Evolutionary conservation across 2,888 invertebrate genomes (phyloP).

Genomic region (Andrena flavipes): DNA sequence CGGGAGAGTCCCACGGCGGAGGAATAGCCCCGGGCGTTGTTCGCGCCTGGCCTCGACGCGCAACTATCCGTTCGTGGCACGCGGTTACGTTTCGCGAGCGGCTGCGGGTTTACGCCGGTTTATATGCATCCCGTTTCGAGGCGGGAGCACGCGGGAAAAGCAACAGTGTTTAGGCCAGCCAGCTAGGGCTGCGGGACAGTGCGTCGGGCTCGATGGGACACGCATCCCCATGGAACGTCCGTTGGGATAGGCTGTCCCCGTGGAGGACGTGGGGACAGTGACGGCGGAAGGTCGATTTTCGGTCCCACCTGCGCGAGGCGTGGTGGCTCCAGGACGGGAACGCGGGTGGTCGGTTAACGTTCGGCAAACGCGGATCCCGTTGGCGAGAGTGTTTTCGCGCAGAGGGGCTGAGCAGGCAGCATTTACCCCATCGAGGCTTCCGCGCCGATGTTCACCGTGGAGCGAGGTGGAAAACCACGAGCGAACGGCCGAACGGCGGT

Average conservation of each 20-base stretch:
- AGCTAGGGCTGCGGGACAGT: constrained; percentile 24
- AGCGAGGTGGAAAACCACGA: background rate
- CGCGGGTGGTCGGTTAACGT: background rate
- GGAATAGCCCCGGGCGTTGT: background rate
- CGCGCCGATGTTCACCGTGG: background rate
- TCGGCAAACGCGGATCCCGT: background rate
- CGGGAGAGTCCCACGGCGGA: constrained; percentile 28
- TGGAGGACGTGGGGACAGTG: constrained; percentile 31
- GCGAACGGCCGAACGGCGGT: background rate
- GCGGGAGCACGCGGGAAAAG: constrained; percentile 68
- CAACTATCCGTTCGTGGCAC: constrained; percentile 13
- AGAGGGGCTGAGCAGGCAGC: background rate
- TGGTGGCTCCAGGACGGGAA: constrained; percentile 26
- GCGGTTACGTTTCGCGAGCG: constrained; percentile 22
- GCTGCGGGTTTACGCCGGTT: constrained; percentile 43
- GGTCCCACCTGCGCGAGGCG: constrained; percentile 30
- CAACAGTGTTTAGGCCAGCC: constrained; percentile 66
- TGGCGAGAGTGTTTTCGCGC: background rate
- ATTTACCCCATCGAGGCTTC: background rate
- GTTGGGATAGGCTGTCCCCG: background rate
- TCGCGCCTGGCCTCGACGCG: background rate
- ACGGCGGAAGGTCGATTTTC: constrained; percentile 36
- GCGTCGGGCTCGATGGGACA: constrained; percentile 47
- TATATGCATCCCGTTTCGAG: constrained; percentile 22
- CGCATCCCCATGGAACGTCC: constrained; percentile 6